Evolutionary conservation across 2,888 invertebrate genomes (phyloP).

Genomic region (Neuroscelio doddi): DNA sequence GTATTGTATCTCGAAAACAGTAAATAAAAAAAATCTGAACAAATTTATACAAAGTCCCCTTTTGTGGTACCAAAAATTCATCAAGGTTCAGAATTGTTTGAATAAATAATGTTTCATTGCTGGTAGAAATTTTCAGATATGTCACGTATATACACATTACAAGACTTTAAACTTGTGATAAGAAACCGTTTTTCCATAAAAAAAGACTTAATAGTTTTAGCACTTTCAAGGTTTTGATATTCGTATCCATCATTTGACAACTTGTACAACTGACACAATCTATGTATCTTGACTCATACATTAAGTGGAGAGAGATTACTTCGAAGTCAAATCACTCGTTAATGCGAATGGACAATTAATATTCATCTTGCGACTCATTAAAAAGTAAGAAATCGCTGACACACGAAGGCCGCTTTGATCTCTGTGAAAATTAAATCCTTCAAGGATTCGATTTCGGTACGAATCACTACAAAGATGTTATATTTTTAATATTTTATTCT

Average conservation of each 20-base stretch:
- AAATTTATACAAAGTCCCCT: too few relatives aligned
- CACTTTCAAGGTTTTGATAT: slow-evolving; percentile 30
- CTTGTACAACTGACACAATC: slow-evolving; percentile 37
- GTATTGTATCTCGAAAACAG: too few relatives aligned
- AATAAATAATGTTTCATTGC: too few relatives aligned
- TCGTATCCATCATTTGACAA: slow-evolving; percentile 37
- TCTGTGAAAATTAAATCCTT: slow-evolving; percentile 55
- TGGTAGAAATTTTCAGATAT: too few relatives aligned
- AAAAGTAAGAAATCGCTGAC: slow-evolving; percentile 51
- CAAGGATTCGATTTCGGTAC: slow-evolving; percentile 39
- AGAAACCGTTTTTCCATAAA: too few relatives aligned
- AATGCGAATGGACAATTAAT: slow-evolving; percentile 55
- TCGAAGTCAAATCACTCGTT: slow-evolving; percentile 47
- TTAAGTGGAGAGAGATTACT: slow-evolving; percentile 41
- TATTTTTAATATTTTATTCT: not conserved
- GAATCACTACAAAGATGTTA: slow-evolving; percentile 13
- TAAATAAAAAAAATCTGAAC: too few relatives aligned
- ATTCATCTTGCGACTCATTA: slow-evolving; percentile 51
- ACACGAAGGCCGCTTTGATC: slow-evolving; percentile 57
- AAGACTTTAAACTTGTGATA: too few relatives aligned
- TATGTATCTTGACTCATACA: slow-evolving; percentile 36
- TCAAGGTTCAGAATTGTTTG: too few relatives aligned
- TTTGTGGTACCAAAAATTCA: too few relatives aligned
- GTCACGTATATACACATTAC: too few relatives aligned
- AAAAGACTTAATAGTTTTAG: not conserved